Base-by-base conservation (phyloP, 2,888 invertebrate species). In the Sphaeridia pumilis region DNA sequence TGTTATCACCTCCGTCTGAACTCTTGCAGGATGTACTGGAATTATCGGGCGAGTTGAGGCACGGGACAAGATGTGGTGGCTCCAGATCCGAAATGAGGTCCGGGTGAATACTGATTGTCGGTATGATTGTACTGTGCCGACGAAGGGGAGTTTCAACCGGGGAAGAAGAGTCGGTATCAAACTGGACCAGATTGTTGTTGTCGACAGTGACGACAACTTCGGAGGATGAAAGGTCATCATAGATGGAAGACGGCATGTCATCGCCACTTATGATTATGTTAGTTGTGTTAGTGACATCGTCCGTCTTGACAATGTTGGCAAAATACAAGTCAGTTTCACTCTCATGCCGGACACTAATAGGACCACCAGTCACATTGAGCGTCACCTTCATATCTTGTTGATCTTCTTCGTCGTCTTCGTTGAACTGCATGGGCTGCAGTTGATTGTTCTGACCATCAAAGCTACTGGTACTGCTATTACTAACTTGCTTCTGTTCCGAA, bases 331-430 rank as follows among this genome's bases (percentile, higher is more conserved):
- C 42, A 28, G 46, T 43, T 21, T 47, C 47, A 27, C 17, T 25
- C 44, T 38, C 24, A n/a, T 25, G 27, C 22, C 26, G 27, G n/a
- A n/a, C n/a, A n/a, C n/a, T n/a, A n/a, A n/a, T n/a, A n/a, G n/a
- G n/a, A n/a, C n/a, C n/a, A 17, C 20, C 20, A 38, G 38, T 38
- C 38, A 38, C 38, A 38, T 20, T 17, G 5, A 38, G 5, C 22
- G 34, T 52, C 52, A 52, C 52, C 52, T 52, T 52, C 21, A 52
- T 22, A 31, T 52, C 52, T 5, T 52, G 47, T 2, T 52, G 47
- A 7, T 24, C 34, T 20, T 22, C 45, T 4, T 25, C 10, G 4
- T 47, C 42, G 25, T 47, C 47, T 2, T 47, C 47, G 35, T 38
- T 52, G 25, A 34, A 38, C 17, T 38, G 12, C 5, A 5, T 38